A percentile compares a stretch with the other conserved stretches of the same genome.
These are phyloP conservation scores for Uria aalge DNA, from an alignment of 2,113 vertebrate genomes.

Conservation along the genomic window DNA sequence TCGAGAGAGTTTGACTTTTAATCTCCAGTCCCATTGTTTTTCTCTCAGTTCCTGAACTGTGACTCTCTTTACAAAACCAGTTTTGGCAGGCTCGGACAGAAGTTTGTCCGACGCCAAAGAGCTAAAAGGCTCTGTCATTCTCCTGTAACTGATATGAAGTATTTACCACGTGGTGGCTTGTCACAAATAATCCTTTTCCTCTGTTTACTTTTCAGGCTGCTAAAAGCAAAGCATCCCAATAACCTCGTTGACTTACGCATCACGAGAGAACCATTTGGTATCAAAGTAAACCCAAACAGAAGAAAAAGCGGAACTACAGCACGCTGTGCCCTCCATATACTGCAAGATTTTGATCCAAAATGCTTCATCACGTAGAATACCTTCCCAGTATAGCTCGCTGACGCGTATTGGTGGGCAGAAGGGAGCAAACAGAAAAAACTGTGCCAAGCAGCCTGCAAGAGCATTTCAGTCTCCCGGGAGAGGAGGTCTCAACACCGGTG, in stretches of 20 bases:
- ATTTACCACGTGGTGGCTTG: background rate
- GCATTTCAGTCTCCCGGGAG: background rate
- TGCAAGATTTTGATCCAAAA: background rate
- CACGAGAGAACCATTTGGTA: background rate
- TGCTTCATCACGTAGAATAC: background rate
- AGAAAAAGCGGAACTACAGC: background rate
- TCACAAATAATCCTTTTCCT: background rate
- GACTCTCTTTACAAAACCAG: background rate
- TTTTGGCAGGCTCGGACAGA: background rate
- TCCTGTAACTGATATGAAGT: background rate
- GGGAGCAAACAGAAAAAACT: background rate
- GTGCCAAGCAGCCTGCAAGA: background rate
- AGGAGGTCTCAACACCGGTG: background rate
- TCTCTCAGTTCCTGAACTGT: background rate
- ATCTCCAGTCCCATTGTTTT: background rate
- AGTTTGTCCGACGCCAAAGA: background rate
- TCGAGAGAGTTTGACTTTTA: background rate
- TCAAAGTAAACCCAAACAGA: background rate
- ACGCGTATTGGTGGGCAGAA: background rate
- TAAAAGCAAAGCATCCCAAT: background rate
- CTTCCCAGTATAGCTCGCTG: background rate
- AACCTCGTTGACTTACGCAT: accelerated
- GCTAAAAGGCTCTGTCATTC: background rate
- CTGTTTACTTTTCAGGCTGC: background rate
- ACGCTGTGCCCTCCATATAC: background rate